Evolutionary conservation across 2,888 invertebrate species (phyloP).

Genomic region (Dione juno): DNA sequence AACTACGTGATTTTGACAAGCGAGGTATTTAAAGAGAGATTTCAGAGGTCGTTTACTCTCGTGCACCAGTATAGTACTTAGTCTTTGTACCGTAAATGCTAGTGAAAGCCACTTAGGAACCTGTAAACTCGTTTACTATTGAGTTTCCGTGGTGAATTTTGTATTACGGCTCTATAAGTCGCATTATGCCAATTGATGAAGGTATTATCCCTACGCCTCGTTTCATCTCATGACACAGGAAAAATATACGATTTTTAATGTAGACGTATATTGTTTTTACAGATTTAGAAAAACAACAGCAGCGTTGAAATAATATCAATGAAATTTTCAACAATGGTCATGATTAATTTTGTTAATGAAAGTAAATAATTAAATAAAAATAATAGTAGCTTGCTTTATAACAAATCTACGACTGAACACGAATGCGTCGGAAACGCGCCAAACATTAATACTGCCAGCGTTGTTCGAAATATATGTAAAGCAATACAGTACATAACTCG

Average conservation of each 20-base stretch:
- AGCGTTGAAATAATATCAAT: neutral
- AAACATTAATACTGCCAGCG: constrained; percentile 7
- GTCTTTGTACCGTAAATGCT: constrained; percentile 44
- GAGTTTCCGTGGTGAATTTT: constrained; percentile 37
- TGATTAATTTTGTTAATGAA: neutral
- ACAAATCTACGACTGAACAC: constrained; percentile 11
- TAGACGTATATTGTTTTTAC: neutral
- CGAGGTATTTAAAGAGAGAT: constrained; percentile 12
- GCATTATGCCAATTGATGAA: neutral
- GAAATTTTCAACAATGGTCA: neutral
- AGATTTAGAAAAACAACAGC: neutral
- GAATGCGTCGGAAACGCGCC: constrained; percentile 18
- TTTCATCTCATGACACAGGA: neutral
- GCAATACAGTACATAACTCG: constrained; percentile 1
- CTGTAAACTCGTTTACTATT: constrained; percentile 45
- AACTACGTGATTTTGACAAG: neutral
- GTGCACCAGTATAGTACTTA: constrained; percentile 25
- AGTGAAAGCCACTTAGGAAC: constrained; percentile 49
- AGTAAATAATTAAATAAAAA: constrained; percentile 13
- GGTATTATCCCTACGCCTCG: neutral
- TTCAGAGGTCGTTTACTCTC: constrained; percentile 20
- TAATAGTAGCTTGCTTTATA: neutral
- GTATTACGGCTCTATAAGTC: constrained; percentile 2
- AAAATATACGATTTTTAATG: neutral
- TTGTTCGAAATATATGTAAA: constrained; percentile 4